Percentiles rank a stretch among this genome's conserved stretches.
Conservation (phyloP, 1,140 invertebrate genomes). For the Penaeus japonicus region DNA sequence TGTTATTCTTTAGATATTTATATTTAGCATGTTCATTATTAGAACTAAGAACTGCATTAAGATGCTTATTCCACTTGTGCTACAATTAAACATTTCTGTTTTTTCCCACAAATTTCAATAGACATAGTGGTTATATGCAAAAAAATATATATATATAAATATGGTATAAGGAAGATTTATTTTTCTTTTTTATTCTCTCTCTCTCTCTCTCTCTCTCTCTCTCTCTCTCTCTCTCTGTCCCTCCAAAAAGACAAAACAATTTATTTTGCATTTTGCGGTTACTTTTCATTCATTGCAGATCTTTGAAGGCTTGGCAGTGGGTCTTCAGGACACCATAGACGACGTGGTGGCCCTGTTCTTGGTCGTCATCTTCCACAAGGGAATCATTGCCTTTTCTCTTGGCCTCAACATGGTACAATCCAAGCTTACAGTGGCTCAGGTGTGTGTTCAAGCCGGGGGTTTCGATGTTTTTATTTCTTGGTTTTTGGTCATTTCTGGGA, state of each 20-base stretch:
- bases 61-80: too few relatives aligned
- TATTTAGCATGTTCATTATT: too few relatives aligned
- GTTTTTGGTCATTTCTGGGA: background rate
- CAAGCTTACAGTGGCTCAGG: slow-evolving; percentile 66
- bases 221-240: too few relatives aligned
- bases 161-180: too few relatives aligned
- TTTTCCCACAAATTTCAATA: too few relatives aligned
- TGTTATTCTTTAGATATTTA: too few relatives aligned
- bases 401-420: slow-evolving; percentile 74
- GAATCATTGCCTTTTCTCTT: slow-evolving; percentile 71
- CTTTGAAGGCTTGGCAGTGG: slow-evolving; percentile 72
- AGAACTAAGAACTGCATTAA: too few relatives aligned
- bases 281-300: slow-evolving; percentile 41
- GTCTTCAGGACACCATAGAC: slow-evolving; percentile 65
- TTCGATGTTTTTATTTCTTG: background rate
- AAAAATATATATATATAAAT: too few relatives aligned
- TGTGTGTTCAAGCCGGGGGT: background rate
- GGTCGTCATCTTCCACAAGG: slow-evolving; percentile 72
- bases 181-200: background rate
- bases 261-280: background rate
- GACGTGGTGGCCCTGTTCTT: slow-evolving; percentile 67
- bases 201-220: too few relatives aligned
- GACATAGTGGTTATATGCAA: too few relatives aligned
- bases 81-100: too few relatives aligned
- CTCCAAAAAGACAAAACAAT: background rate